Evolutionary conservation across 2,888 invertebrate species (phyloP), one percentile per base, ranked within the genome.

Genomic region (Pseudococcus jackbeardsleyi): DNA sequence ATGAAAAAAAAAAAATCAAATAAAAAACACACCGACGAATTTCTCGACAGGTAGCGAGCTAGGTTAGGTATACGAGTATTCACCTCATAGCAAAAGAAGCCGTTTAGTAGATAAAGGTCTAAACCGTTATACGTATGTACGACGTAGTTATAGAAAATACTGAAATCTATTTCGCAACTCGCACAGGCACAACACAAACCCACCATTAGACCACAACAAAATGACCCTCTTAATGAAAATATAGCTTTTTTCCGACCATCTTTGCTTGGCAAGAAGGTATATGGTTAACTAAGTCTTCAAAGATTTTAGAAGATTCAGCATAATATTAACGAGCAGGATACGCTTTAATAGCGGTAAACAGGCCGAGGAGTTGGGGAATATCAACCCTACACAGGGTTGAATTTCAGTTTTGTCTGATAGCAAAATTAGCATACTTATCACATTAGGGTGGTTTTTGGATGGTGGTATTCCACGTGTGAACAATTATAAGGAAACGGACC

Each of bases 381-480:
- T 48, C 87, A 87, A 77, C 68, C 77, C 48, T 68, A n/a, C n/a
- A 50, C n/a, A 50, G 77, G 87, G 77, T 87, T 50, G 77, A 77
- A 46, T 50, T 68, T 72, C 79, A 87, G 77, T 54, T 77, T 87
- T 77, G 87, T 87, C 77, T 87, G 87, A 87, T 87, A 87, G 50
- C 54, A 48, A 87, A 87, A 87, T 87, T 87, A 87, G 87, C 77
- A 87, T 87, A 87, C 87, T 87, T 87, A 87, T 87, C 87, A 77
- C 87, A 87, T 87, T 87, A 68, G 79, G 85, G 85, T 54, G 54
- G 85, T 42, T 85, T 85, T 85, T 79, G 46, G 87, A 79, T 79
- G 87, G 79, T 50, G 87, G 77, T 87, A 79, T 87, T 87, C 87
- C 87, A 87, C 87, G 87, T 87, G 87, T 87, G 87, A 87, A 87